Conservation (phyloP, 2,888 invertebrate genomes). For the Imbricaverruca yamaguchii region DNA sequence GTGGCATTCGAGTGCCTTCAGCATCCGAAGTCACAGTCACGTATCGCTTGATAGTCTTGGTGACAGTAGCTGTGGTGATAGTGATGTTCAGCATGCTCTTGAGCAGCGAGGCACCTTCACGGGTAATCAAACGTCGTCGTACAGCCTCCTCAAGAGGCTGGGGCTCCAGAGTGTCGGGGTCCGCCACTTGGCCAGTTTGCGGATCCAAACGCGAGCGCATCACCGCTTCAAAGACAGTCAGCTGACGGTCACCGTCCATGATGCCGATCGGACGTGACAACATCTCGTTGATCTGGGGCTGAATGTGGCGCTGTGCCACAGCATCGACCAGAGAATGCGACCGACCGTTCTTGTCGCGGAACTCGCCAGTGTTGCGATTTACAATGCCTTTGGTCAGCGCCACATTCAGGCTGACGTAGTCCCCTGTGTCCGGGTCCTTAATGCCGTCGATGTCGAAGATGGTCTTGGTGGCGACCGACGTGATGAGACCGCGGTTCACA, state of each 20-base stretch:
- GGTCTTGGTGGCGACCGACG: constrained; percentile 75
- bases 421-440: constrained; percentile 68
- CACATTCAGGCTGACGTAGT: constrained; percentile 74
- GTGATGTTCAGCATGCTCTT: constrained; percentile 80
- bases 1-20: constrained; percentile 44
- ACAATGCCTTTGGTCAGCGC: constrained; percentile 69
- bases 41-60: constrained; percentile 71
- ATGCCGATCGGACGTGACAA: constrained; percentile 74
- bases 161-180: constrained; percentile 60
- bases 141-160: constrained; percentile 80
- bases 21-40: constrained; percentile 66
- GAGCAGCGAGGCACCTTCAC: constrained; percentile 76
- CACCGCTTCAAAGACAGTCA: constrained; percentile 80
- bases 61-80: constrained; percentile 77
- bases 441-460: constrained; percentile 90
- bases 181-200: constrained; percentile 73
- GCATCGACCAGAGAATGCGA: constrained; percentile 71
- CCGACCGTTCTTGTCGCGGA: constrained; percentile 66
- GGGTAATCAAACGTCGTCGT: constrained; percentile 71
- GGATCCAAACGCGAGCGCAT: constrained; percentile 79
- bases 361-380: constrained; percentile 61
- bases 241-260: constrained; percentile 60
- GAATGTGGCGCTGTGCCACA: constrained; percentile 64
- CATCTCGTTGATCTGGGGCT: constrained; percentile 61
- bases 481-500: constrained; percentile 77